Conservation (phyloP, 2,888 invertebrate genomes). For the Panopea generosa region DNA sequence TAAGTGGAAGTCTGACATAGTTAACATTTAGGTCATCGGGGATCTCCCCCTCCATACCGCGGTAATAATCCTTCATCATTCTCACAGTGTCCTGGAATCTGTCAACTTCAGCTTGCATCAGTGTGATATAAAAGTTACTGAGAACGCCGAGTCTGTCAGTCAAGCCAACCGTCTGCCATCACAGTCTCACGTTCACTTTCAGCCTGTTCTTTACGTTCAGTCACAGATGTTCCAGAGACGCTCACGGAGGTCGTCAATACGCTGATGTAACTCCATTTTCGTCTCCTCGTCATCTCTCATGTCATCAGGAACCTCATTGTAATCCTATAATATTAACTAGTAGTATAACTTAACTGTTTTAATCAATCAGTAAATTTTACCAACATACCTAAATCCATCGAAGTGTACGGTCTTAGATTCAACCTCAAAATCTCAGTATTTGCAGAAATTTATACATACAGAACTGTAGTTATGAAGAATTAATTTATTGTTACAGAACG, state of each 20-base stretch:
- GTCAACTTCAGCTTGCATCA: slow-evolving; percentile 84
- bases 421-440: no score
- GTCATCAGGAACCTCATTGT: slow-evolving; percentile 83
- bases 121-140: slow-evolving; percentile 84
- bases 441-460: no score
- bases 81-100: slow-evolving; percentile 84
- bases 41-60: slow-evolving; percentile 84
- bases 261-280: slow-evolving; percentile 83
- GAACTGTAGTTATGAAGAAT: no score
- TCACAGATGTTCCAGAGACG: slow-evolving; percentile 84
- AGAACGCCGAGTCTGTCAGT: slow-evolving; percentile 84
- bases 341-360: no score
- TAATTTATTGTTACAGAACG: no score
- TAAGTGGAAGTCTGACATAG: slow-evolving; percentile 82
- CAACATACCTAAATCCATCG: no score
- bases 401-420: no score
- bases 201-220: slow-evolving; percentile 83
- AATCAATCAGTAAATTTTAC: no score
- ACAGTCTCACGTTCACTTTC: slow-evolving; percentile 81
- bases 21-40: slow-evolving; percentile 82
- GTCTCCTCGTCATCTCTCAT: slow-evolving; percentile 85
- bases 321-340: slow-evolving; percentile 81
- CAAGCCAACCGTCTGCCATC: slow-evolving; percentile 84
- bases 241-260: slow-evolving; percentile 84
- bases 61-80: slow-evolving; percentile 84